phyloP scores from a whole-genome alignment of 2,888 invertebrate species.

The Petrolisthes manimaculis region DNA sequence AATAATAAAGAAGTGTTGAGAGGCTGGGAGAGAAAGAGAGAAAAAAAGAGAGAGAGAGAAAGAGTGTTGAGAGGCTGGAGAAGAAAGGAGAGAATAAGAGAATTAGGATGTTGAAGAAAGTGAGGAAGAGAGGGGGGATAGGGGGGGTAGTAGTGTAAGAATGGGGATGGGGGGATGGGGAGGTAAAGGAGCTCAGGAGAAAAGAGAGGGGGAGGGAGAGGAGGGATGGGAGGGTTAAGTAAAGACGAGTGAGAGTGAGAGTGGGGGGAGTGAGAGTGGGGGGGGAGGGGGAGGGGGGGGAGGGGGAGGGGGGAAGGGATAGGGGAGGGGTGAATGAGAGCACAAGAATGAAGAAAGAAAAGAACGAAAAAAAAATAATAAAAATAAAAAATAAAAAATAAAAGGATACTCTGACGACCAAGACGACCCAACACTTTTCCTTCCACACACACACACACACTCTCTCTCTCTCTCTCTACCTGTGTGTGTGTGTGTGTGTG shows the following conservation, averaged over 20 bases:
- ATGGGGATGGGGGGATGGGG: not conserved
- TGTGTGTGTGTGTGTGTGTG: too few species aligned
- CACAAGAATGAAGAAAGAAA: not conserved
- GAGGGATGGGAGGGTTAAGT: not conserved
- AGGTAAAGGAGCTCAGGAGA: not conserved
- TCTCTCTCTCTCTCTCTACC: slow-evolving; percentile 15
- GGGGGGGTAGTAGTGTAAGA: too few species aligned
- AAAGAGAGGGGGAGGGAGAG: slow-evolving; percentile 18
- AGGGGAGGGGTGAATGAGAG: not conserved
- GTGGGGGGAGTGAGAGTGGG: not conserved
- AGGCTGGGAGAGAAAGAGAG: not conserved
- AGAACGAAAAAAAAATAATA: not conserved
- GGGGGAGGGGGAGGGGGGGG: not conserved
- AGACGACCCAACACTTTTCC: not conserved
- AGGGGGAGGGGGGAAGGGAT: not conserved
- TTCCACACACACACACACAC: too few species aligned
- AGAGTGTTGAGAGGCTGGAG: not conserved
- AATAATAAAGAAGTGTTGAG: too few species aligned
- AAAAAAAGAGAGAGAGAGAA: not conserved
- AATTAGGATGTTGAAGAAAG: not conserved
- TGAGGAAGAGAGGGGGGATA: not conserved
- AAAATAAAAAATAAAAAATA: not conserved
- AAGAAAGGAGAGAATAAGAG: not conserved
- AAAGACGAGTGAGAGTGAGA: not conserved
- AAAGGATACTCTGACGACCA: not conserved